These are phyloP conservation scores for Athalia circularis DNA, from an alignment of 2,888 invertebrate genomes.

Conservation along the genomic window DNA sequence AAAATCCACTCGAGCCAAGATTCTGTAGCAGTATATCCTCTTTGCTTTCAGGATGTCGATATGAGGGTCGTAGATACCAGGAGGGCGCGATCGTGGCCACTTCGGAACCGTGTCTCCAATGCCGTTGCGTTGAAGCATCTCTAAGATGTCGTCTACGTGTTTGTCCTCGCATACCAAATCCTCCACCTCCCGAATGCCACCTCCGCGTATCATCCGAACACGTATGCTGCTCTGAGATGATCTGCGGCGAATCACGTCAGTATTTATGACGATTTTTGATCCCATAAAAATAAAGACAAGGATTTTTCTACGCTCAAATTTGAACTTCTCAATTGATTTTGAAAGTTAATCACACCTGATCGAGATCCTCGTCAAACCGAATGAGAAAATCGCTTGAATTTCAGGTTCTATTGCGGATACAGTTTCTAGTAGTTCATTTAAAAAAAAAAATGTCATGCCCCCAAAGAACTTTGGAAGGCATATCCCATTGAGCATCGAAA, in stretches of 20 bases:
- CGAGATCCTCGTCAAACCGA: no score
- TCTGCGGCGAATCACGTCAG: slow-evolving; percentile 80
- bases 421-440: no score
- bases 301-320: no score
- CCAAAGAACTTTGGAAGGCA: no score
- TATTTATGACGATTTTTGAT: slow-evolving; percentile 30
- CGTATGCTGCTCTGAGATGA: slow-evolving; percentile 86
- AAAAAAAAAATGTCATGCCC: no score
- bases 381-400: no score
- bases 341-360: no score
- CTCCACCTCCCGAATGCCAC: slow-evolving; percentile 85
- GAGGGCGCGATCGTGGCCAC: slow-evolving; percentile 82
- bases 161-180: slow-evolving; percentile 85
- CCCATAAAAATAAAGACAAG: neutral
- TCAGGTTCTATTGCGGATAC: no score
- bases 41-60: slow-evolving; percentile 80
- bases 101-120: slow-evolving; percentile 86
- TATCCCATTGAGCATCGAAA: no score
- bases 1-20: neutral
- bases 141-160: slow-evolving; percentile 86
- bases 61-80: slow-evolving; percentile 82
- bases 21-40: neutral
- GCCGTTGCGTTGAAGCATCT: slow-evolving; percentile 84
- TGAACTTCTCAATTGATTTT: no score
- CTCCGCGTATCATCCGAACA: slow-evolving; percentile 78